Evolutionary conservation across 2,888 invertebrate genomes (phyloP).

Genomic region (Tiliacea citrago): DNA sequence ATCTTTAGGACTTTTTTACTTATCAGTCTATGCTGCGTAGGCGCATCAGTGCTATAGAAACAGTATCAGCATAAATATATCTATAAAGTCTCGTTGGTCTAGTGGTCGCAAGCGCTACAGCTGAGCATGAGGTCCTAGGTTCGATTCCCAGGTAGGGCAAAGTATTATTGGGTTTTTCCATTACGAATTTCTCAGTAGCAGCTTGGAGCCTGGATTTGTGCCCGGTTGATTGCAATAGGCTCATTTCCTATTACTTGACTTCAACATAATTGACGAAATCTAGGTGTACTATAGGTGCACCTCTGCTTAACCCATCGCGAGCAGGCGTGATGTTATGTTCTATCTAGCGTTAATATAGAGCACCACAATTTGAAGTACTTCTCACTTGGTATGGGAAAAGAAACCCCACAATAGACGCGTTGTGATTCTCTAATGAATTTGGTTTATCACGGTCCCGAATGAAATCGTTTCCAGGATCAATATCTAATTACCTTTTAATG

Average conservation of each 20-base stretch:
- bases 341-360: background rate
- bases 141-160: background rate
- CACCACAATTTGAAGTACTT: constrained; percentile 18
- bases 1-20: background rate
- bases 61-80: background rate
- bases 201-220: no score
- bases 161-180: background rate
- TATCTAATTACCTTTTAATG: constrained; percentile 51
- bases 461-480: constrained; percentile 34
- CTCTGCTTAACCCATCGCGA: background rate
- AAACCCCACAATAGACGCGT: constrained; percentile 8
- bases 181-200: background rate
- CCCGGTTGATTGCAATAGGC: background rate
- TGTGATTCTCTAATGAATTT: constrained; percentile 39
- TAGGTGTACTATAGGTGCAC: background rate
- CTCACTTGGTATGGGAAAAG: background rate
- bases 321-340: background rate
- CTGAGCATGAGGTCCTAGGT: background rate
- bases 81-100: background rate
- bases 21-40: background rate
- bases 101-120: background rate
- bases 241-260: background rate
- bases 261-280: background rate
- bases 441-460: constrained; percentile 23
- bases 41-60: background rate